Conservation (phyloP, 2,888 invertebrate species). For the Acanthosepion esculentum region DNA sequence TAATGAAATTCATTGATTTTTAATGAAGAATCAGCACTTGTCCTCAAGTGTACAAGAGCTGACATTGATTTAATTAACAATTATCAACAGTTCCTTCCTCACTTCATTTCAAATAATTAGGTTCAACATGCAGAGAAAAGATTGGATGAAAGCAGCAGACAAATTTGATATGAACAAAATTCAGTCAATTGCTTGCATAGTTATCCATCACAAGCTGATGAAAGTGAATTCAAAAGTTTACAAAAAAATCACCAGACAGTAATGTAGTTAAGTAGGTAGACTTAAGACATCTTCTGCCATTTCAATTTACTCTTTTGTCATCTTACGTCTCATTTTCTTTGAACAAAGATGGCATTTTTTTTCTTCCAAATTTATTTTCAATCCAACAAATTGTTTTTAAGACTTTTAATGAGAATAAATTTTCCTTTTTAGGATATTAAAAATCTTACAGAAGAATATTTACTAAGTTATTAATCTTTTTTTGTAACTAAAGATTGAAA, state of each 20-base stretch:
- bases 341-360: neutral
- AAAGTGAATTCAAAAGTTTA: no score
- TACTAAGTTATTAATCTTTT: no score
- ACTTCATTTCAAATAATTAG: neutral
- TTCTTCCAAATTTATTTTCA: neutral
- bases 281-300: neutral
- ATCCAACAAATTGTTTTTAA: no score
- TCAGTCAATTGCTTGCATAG: neutral
- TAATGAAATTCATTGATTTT: neutral
- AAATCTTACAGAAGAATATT: no score
- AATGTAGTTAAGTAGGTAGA: no score
- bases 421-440: no score
- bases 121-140: neutral
- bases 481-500: no score
- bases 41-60: constrained; percentile 18
- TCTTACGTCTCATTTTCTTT: no score
- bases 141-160: neutral
- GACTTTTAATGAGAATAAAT: no score
- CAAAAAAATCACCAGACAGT: no score
- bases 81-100: constrained; percentile 22
- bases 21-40: constrained; percentile 14
- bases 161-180: neutral
- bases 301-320: no score
- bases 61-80: constrained; percentile 14
- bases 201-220: no score